Base-by-base conservation (phyloP, 2,113 vertebrate genomes). In the Saimiri boliviensis region DNA sequence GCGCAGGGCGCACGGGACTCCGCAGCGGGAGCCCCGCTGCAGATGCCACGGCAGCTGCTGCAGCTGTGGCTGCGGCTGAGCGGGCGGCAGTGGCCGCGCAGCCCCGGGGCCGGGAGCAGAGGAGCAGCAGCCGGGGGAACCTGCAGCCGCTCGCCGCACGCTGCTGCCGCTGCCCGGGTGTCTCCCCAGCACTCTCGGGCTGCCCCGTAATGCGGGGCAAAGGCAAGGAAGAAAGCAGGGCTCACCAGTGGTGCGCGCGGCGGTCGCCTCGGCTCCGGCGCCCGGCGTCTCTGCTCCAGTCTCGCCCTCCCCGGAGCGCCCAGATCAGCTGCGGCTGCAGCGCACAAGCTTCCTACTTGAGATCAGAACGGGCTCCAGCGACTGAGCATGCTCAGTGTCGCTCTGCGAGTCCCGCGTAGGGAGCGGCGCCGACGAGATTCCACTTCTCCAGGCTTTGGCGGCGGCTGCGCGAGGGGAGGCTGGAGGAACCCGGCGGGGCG, bases 331-430 rank as follows among this genome's bases (percentile, higher is more conserved):
- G 98, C 98, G 95, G 98, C 97, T 66, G 97, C 92, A 76, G 96
- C 92, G 80, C 97, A 32, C 94, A 70, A 97, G 97, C 98, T 98
- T 98, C 98, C 98, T 96, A 98, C 97, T 98, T 91, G 94, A 79
- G 91, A 86, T 60, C 89, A 74, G 89, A 71, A 63, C 92, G 17
- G 93, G 93, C 86, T 95, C 68, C 17, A 71, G 93, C 93, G 30
- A 98, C 96, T 98, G 98, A 98, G 98, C 98, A 98, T 98, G 98
- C 98, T 97, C 97, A 97, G 95, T 96, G 91, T 88, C 73, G 86
- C 92, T 86, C 95, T 52, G 60, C 56, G 47, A 96, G 97, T 85
- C 96, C 95, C 68, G 89, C 89, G 88, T 86, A 76, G 89, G 94
- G 60, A 96, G 95, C 82, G n/a, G 73, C 85, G 91, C 85, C 88